A percentile compares a stretch with the other conserved stretches of the same genome.
Conservation (phyloP, 1,140 invertebrate genomes). For the Drosophila varians region DNA sequence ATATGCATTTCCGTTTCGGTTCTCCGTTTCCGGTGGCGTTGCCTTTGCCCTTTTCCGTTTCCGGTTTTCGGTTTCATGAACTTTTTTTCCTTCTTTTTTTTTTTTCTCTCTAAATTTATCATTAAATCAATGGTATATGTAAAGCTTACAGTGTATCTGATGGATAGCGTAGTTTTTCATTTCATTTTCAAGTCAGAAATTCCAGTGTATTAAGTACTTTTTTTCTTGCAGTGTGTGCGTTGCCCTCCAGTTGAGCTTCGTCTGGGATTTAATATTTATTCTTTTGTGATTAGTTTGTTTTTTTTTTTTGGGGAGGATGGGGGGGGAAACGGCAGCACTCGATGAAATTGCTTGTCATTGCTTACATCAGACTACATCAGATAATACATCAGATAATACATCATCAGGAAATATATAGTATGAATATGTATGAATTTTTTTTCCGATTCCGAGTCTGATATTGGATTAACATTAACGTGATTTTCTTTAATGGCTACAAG, state of each 20-base stretch:
- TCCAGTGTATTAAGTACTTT: not conserved
- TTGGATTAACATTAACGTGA: slow-evolving; percentile 30
- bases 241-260: slow-evolving; percentile 20
- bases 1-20: slow-evolving; percentile 67
- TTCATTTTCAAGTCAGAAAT: slow-evolving; percentile 3
- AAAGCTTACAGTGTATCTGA: slow-evolving; percentile 33
- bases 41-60: not conserved
- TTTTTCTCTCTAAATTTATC: slow-evolving; percentile 21
- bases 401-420: slow-evolving; percentile 47
- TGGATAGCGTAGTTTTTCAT: slow-evolving; percentile 9
- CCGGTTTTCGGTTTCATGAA: slow-evolving; percentile 10
- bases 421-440: slow-evolving; percentile 71
- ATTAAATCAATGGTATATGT: slow-evolving; percentile 39
- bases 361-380: slow-evolving; percentile 41
- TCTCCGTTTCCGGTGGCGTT: slow-evolving; percentile 10
- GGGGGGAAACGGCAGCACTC: slow-evolving; percentile 4
- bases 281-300: not conserved
- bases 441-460: slow-evolving; percentile 35
- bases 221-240: slow-evolving; percentile 27
- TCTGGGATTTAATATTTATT: not conserved
- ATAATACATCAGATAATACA: slow-evolving; percentile 10
- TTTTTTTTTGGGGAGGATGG: not conserved
- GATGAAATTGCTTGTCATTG: slow-evolving; percentile 70
- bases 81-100: not conserved
- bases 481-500: slow-evolving; percentile 35